Base-by-base conservation (phyloP, 2,797 vertebrate species). In the Sarcoramphus papa region DNA sequence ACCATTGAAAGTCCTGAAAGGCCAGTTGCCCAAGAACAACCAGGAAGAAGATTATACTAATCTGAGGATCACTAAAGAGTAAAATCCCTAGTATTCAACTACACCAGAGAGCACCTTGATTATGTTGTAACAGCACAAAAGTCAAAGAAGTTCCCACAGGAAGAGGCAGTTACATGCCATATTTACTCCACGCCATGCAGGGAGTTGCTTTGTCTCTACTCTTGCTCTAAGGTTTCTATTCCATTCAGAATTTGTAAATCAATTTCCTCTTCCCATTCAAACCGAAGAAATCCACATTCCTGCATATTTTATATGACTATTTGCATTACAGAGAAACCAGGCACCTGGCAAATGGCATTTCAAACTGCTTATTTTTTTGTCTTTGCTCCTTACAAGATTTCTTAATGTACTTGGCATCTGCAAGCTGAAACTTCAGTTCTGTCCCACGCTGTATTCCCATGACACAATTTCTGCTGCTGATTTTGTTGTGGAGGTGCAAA, bases 211-310 rank as follows among this genome's bases (percentile, higher is more conserved):
- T 91, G 82, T 84, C 51, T 96, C 57, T 82, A 22, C 76, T 95
- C 60, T 82, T 94, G 84, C 95, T 95, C 57, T 85, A 81, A 68
- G 65, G 43, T 59, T 90, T 94, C 77, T 88, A 33, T 93, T 92
- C 84, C 78, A 81, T 93, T 95, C 84, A 90, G 93, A 79, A 82
- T 97, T 96, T 95, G 91, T 96, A 94, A 97, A 95, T 97, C 94
- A 90, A 93, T 97, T 98, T 98, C 95, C 93, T 97, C 92, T 96
- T 97, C 95, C 57, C 41, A 88, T 78, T 92, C 84, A 95, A 95
- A 95, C 45, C 12, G 10, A 96, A 96, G 57, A 95, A 96, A 87
- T 72, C 30, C 92, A 87, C 95, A 97, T 98, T 97, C 94, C 97
- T 97, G 91, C 96, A 91, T 97, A 93, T 95, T 96, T 97, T 97